A percentile compares a stretch with the other conserved stretches of the same genome.
These are phyloP conservation scores for Parauchenoglanis punctatus DNA, from an alignment of 2,797 vertebrate genomes.

Conservation along the genomic window DNA sequence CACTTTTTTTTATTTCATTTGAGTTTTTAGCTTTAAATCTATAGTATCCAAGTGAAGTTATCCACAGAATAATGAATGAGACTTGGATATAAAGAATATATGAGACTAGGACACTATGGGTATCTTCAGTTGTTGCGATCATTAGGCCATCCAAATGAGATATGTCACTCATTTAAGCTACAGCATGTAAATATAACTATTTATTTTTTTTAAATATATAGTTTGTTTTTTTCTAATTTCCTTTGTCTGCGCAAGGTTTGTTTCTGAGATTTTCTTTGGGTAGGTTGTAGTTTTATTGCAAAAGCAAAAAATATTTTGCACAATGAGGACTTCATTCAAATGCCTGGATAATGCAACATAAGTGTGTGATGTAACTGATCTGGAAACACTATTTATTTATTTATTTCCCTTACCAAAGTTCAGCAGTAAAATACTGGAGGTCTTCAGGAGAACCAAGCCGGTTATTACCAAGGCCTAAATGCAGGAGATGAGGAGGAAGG, in stretches of 20 bases:
- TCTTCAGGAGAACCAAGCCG: slow-evolving; percentile 67
- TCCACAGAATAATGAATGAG: no score
- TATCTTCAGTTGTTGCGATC: no score
- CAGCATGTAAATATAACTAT: no score
- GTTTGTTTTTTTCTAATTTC: no score
- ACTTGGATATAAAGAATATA: no score
- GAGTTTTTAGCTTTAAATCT: background rate
- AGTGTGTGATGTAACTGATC: background rate
- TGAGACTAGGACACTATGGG: no score
- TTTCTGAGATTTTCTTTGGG: background rate
- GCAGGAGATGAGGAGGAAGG: slow-evolving; percentile 72
- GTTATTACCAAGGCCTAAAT: slow-evolving; percentile 83
- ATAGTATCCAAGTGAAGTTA: no score
- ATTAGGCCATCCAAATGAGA: no score
- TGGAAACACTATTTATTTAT: background rate
- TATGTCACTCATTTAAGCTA: no score
- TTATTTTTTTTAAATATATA: no score
- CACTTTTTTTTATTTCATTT: background rate
- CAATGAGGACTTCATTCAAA: background rate
- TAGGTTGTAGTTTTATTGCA: background rate
- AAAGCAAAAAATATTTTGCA: background rate
- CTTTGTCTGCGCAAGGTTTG: no score
- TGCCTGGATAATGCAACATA: background rate
- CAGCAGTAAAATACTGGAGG: slow-evolving; percentile 65
- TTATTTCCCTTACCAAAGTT: slow-evolving; percentile 74